Evolutionary conservation across 1,140 invertebrate species (phyloP), one percentile per base, ranked within the genome.

Genomic region (Anthonomus grandis): DNA sequence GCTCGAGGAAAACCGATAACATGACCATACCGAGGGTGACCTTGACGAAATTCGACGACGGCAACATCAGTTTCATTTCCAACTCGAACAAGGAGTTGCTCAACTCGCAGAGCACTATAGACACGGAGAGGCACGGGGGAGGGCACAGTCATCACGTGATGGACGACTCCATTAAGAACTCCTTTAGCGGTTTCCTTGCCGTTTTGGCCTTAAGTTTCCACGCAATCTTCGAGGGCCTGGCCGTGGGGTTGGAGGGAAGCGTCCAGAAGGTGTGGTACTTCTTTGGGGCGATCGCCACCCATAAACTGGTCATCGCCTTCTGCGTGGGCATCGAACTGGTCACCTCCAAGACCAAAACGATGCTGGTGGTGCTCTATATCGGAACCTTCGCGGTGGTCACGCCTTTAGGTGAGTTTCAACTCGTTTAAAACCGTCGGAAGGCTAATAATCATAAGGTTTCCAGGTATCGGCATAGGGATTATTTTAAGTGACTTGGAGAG

Each of bases 281-380:
- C 25, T 87, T 94, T 55, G 83, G 83, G 6, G 92, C 91, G 2
- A 85, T 95, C 13, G 84, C 89, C 0, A 86, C 91, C 2, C 93
- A 95, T 71, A 95, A 95, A 73, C 81, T 91, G 46, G 90, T 95
- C 5, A 89, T 95, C 44, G 89, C 90, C 2, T 91, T 93, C 65
- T 91, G 88, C 70, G 88, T 92, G 53, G 89, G 89, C 22, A 79
- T 91, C 2, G 88, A 92, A 66, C 67, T 93, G 39, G 84, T 87
- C 19, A 81, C 84, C 13, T 82, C 81, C 2, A 78, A 80, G 19
- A 88, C 86, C 0, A 83, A 80, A 44, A 72, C 76, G 2, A 73
- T 76, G 56, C 71, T 89, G 5, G 74, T 81, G 1, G 66, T 87
- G 2, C 67, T 84, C 1, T 91, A 91, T 66, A 84, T 91, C 31